These are phyloP conservation scores for Zaprionus bogoriensis DNA, from an alignment of 2,888 invertebrate genomes.

Conservation along the genomic window DNA sequence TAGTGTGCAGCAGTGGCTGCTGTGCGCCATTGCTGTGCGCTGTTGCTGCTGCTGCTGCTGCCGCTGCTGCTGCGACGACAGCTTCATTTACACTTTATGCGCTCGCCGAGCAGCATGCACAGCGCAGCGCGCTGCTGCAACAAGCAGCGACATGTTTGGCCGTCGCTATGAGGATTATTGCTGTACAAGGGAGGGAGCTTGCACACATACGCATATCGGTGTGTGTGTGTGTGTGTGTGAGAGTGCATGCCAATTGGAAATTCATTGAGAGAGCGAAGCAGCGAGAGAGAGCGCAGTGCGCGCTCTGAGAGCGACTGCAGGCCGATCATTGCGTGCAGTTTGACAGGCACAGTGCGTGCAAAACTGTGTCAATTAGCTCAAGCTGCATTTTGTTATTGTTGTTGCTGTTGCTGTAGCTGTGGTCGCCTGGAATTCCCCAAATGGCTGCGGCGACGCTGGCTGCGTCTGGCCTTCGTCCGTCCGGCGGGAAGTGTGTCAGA, in stretches of 20 bases:
- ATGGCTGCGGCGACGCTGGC: slow-evolving; percentile 3
- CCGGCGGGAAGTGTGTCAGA: slow-evolving; percentile 59
- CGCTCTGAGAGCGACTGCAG: neutral
- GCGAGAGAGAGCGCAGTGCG: neutral
- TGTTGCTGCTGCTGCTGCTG: slow-evolving; percentile 22
- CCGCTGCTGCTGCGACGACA: slow-evolving; percentile 5
- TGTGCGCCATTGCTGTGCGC: neutral
- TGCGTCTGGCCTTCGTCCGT: neutral
- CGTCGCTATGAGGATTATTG: neutral
- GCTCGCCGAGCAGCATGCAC: slow-evolving; percentile 41
- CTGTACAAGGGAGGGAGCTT: neutral
- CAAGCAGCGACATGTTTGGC: neutral
- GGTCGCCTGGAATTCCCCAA: slow-evolving; percentile 38
- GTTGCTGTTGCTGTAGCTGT: too few relatives aligned
- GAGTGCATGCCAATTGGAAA: too few relatives aligned
- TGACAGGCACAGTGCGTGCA: slow-evolving; percentile 2
- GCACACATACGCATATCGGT: too few relatives aligned
- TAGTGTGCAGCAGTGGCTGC: slow-evolving; percentile 5
- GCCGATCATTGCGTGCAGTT: slow-evolving; percentile 8
- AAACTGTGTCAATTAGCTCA: slow-evolving; percentile 25
- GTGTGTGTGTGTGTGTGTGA: neutral
- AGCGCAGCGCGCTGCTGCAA: neutral
- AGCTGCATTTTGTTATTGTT: too few relatives aligned
- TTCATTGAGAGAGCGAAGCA: neutral
- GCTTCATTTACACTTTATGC: slow-evolving; percentile 45